Base-by-base conservation (phyloP, 2,888 invertebrate species). In the Osmoderma eremita region DNA sequence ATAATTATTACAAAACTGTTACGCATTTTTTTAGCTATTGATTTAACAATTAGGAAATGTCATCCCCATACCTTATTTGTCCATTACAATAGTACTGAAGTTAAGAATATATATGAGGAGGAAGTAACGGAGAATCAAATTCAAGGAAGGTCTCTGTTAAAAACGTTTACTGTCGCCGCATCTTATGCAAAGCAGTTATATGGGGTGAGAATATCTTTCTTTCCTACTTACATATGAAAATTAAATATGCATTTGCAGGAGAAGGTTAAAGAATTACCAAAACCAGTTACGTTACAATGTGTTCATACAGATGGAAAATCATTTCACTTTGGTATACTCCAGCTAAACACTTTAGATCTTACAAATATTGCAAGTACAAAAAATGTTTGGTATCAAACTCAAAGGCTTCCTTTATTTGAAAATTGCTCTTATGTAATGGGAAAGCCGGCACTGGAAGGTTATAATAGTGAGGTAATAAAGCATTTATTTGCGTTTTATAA, bases 251-350 rank as follows among this genome's bases (percentile, higher is more conserved):
- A 42, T 18, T 63, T 76, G 66, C 54, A 90, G 89, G 84, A 86
- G 53, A 80, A 88, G 73, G 85, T 88, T 3, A 85, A 86, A 78
- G 84, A 86, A 67, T 83, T 95, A 39, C 90, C 91, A 1, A 86
- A 90, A 75, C 96, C 97, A 3, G 84, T 96, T 61, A 89, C 90
- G 45, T 83, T 95, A 1, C 96, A 97, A 79, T 90, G 91, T 77
- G 86, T 97, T 71, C 93, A 94, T 73, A 90, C 92, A 2, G 90
- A 95, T 78, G 91, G 94, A 0, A 84, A 87, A 72, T 82, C 84
- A 42, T 93, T 92, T 78, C 90, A 94, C 78, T 95, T 96, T 78
- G 90, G 91, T 3, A 87, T 94, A 15, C 88, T 93, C 67, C 95
- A 97, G 82, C 83, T 97, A 12, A 94, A 95, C 76, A 93, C 93